These are phyloP conservation scores for Blastobasis adustella DNA, from an alignment of 2,888 invertebrate species.

Conservation along the genomic window DNA sequence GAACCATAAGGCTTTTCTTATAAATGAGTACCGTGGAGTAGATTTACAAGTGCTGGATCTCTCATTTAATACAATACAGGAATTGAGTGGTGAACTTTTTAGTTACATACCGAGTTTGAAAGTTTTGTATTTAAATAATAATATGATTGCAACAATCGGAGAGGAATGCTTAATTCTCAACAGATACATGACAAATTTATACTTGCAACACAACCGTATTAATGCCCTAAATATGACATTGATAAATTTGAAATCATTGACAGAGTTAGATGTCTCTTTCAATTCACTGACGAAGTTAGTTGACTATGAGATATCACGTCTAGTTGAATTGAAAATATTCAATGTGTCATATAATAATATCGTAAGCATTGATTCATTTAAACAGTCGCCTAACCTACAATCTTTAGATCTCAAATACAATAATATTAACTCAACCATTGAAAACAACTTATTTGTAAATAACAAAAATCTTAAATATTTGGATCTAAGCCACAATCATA, in stretches of 20 bases:
- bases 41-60: slow-evolving; percentile 35
- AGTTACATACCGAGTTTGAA: slow-evolving; percentile 26
- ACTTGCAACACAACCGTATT: slow-evolving; percentile 40
- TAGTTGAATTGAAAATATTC: slow-evolving; percentile 31
- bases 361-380: slow-evolving; percentile 44
- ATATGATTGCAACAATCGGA: slow-evolving; percentile 30
- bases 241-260: slow-evolving; percentile 35
- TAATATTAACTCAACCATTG: slow-evolving; percentile 34
- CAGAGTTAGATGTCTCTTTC: slow-evolving; percentile 36
- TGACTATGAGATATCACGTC: slow-evolving; percentile 40
- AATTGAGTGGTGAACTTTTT: slow-evolving; percentile 29
- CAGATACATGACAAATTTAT: slow-evolving; percentile 28
- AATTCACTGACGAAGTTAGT: slow-evolving; percentile 36
- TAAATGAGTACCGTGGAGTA: slow-evolving; percentile 22
- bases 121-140: slow-evolving; percentile 38
- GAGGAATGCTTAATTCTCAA: slow-evolving; percentile 35
- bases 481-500: slow-evolving; percentile 39
- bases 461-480: slow-evolving; percentile 37
- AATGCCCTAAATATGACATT: slow-evolving; percentile 37
- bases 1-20: slow-evolving; percentile 26
- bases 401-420: slow-evolving; percentile 47
- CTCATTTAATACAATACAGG: slow-evolving; percentile 35
- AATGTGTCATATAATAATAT: slow-evolving; percentile 50
- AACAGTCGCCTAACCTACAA: slow-evolving; percentile 32
- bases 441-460: slow-evolving; percentile 39